Percentiles rank a stretch among this genome's conserved stretches.
Evolutionary conservation across 1,140 invertebrate genomes (phyloP).

Genomic region (Nymphalis io): DNA sequence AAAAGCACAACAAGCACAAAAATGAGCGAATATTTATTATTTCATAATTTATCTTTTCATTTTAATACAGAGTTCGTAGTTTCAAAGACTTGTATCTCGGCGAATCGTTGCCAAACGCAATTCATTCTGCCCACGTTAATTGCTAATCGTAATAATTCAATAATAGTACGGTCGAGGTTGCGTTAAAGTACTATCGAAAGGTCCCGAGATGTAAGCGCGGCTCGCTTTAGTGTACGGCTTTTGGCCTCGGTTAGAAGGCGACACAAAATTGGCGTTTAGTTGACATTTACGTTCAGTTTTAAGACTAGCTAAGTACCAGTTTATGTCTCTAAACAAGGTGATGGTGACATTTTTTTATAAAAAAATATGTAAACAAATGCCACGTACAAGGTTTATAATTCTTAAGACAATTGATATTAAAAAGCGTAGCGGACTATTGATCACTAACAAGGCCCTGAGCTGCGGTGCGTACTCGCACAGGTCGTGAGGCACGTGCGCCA

Average conservation of each 20-base stretch:
- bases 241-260: constrained; percentile 22
- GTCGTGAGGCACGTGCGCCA: constrained; percentile 85
- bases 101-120: background rate
- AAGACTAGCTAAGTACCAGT: too few relatives aligned
- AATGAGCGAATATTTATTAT: too few relatives aligned
- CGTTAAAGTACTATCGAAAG: constrained; percentile 10
- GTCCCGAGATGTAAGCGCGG: background rate
- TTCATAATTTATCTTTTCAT: too few relatives aligned
- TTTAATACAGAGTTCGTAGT: too few relatives aligned
- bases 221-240: background rate
- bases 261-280: constrained; percentile 7
- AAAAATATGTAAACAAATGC: too few relatives aligned
- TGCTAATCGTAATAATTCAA: constrained; percentile 14
- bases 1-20: too few relatives aligned
- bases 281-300: background rate
- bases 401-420: too few relatives aligned
- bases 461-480: constrained; percentile 89
- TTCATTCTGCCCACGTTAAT: constrained; percentile 6
- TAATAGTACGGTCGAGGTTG: constrained; percentile 15
- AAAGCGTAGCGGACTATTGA: too few relatives aligned
- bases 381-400: too few relatives aligned
- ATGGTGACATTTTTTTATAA: too few relatives aligned
- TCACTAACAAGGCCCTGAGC: constrained; percentile 92
- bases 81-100: too few relatives aligned
- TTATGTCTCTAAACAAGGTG: too few relatives aligned